Evolutionary conservation across 2,888 invertebrate species (phyloP).

Genomic region (Dolomedes plantarius): DNA sequence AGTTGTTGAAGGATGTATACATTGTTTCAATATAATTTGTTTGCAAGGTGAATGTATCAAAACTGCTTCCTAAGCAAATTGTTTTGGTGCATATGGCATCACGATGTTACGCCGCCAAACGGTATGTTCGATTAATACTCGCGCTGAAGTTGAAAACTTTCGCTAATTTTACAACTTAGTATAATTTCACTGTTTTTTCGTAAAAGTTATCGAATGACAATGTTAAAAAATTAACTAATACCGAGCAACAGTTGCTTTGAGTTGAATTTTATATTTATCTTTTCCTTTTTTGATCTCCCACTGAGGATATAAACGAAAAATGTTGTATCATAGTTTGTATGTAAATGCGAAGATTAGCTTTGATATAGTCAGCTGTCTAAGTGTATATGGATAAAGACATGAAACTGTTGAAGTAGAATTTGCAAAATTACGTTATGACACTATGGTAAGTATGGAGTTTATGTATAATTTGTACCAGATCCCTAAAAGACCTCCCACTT

Average conservation of each 20-base stretch:
- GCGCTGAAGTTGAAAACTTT: constrained; percentile 27
- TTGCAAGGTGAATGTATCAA: too few relatives aligned
- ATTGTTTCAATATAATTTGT: neutral
- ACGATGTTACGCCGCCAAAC: constrained; percentile 49
- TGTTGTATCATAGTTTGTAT: neutral
- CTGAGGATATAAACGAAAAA: neutral
- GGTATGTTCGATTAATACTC: constrained; percentile 32
- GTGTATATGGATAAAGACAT: neutral
- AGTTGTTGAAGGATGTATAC: too few relatives aligned
- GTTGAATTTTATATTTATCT: too few relatives aligned
- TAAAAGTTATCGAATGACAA: too few relatives aligned
- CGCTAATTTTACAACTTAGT: constrained; percentile 19
- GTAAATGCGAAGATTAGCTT: neutral
- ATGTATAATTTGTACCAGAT: too few relatives aligned
- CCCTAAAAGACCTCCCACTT: too few relatives aligned
- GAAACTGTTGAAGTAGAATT: too few relatives aligned
- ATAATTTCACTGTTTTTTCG: neutral
- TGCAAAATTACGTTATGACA: neutral
- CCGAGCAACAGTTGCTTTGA: too few relatives aligned
- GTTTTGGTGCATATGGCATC: constrained; percentile 38
- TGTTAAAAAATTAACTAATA: too few relatives aligned
- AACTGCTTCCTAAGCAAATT: constrained; percentile 2
- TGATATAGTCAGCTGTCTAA: neutral
- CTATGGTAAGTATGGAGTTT: neutral
- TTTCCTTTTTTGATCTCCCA: neutral